Evolutionary conservation across 2,888 invertebrate species (phyloP).

Genomic region (Erebia aethiops): DNA sequence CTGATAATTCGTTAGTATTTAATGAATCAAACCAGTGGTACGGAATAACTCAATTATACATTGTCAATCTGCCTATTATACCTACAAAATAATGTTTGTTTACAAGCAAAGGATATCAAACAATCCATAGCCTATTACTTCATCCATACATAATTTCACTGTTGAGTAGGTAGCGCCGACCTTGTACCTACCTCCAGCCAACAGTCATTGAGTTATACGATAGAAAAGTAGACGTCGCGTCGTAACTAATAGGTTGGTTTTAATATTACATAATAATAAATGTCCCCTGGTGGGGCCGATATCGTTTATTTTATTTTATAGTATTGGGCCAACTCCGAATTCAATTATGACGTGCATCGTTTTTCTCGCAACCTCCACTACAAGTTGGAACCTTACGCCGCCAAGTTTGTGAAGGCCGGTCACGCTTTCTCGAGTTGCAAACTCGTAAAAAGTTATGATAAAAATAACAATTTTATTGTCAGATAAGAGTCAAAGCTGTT

Average conservation of each 20-base stretch:
- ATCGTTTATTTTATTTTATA: no score
- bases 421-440: no score
- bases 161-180: slow-evolving; percentile 48
- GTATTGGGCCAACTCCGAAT: no score
- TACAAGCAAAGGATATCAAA: slow-evolving; percentile 23
- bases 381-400: no score
- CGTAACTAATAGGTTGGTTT: no score
- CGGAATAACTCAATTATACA: not conserved
- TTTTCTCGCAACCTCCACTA: no score
- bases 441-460: not conserved
- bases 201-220: not conserved
- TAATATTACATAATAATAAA: no score
- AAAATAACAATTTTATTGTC: not conserved
- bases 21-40: not conserved
- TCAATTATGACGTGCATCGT: no score
- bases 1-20: not conserved
- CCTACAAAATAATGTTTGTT: slow-evolving; percentile 5
- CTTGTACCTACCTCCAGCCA: slow-evolving; percentile 39
- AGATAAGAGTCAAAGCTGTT: not conserved
- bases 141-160: slow-evolving; percentile 58
- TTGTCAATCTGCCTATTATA: not conserved
- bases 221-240: no score
- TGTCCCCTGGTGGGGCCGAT: no score
- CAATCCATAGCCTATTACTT: slow-evolving; percentile 17
- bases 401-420: no score